phyloP scores from a whole-genome alignment of 2,113 vertebrate genomes.

The Psephotus haematonotus region DNA sequence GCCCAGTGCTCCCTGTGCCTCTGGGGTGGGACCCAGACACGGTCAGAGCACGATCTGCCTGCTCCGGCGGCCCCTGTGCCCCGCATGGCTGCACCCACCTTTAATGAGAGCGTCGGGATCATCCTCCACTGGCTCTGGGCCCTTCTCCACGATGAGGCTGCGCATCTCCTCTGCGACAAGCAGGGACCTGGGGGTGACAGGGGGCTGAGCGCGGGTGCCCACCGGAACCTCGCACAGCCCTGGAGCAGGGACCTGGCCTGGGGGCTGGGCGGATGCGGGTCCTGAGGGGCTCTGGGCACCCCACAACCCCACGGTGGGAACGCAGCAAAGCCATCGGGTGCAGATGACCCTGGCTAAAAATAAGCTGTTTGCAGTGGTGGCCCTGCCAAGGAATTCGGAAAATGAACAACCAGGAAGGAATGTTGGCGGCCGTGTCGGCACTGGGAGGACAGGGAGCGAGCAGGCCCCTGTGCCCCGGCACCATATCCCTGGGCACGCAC shows the following conservation, averaged over 20 bases:
- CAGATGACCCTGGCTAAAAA: conserved; percentile 89
- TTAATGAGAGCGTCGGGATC: conserved; percentile 86
- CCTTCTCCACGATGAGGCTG: conserved; percentile 89
- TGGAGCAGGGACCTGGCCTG: rapidly evolving
- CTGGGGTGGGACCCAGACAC: neutral
- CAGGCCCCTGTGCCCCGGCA: neutral
- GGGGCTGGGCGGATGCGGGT: neutral
- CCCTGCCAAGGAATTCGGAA: conserved; percentile 84
- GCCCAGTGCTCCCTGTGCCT: neutral
- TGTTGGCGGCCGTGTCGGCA: conserved; percentile 43
- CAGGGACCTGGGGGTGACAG: conserved; percentile 67
- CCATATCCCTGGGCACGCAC: neutral
- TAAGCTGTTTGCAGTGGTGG: conserved; percentile 82
- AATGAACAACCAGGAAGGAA: conserved; percentile 73
- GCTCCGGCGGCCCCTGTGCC: neutral
- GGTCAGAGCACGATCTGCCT: neutral
- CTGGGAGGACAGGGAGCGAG: conserved; percentile 13
- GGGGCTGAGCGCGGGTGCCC: neutral
- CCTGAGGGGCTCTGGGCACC: neutral
- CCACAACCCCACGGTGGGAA: conserved; percentile 73
- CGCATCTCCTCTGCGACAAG: conserved; percentile 86
- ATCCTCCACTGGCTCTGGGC: conserved; percentile 79
- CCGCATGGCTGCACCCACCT: conserved; percentile 72
- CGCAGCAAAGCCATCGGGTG: conserved; percentile 76
- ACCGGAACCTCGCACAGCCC: rapidly evolving